Conservation (phyloP, 2,113 vertebrate species). For the Lophotis ruficrista region DNA sequence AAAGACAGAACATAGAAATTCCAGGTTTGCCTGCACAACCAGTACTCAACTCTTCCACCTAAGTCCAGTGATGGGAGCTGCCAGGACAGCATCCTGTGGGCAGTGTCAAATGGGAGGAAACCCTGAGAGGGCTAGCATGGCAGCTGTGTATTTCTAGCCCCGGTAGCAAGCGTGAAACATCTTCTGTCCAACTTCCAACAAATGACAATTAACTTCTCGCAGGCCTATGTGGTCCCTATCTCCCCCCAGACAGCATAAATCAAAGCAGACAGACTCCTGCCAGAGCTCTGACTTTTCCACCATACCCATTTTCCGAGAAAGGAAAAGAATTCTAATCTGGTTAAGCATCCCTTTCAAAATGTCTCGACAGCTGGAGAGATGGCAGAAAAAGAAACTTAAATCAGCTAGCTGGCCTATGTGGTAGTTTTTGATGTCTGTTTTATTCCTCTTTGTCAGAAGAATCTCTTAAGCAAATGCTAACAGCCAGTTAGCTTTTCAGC, state of each 20-base stretch:
- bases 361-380: not conserved
- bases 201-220: not conserved
- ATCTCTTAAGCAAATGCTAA: not conserved
- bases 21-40: not conserved
- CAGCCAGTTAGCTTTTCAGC: constrained; percentile 3
- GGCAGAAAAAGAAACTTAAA: not conserved
- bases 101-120: not conserved
- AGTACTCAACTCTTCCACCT: not conserved
- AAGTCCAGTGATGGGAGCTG: rapidly evolving
- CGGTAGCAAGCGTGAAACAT: not conserved
- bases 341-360: not conserved
- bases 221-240: not conserved
- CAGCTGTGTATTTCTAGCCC: not conserved
- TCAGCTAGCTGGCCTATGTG: not conserved
- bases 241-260: not conserved
- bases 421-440: not conserved
- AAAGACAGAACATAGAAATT: not conserved
- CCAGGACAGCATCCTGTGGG: not conserved
- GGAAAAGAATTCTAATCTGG: not conserved
- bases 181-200: not conserved
- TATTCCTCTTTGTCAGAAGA: not conserved
- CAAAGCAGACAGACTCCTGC: not conserved
- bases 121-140: not conserved
- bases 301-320: not conserved
- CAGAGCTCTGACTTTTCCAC: not conserved